Conservation (phyloP, 2,888 invertebrate species). For the Andrena bucephala region DNA sequence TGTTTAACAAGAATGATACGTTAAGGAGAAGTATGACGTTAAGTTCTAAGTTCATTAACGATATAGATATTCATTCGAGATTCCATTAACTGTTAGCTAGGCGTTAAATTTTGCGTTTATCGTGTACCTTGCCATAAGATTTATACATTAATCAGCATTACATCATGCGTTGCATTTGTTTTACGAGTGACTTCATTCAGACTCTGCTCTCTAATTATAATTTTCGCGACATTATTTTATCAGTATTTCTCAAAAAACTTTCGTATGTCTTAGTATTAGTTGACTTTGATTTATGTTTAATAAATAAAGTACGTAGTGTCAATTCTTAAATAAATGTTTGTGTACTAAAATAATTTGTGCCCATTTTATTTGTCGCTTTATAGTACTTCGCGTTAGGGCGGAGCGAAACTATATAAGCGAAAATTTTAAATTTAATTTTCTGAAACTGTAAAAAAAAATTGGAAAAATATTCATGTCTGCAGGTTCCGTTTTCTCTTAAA, state of each 20-base stretch:
- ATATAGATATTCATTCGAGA: slow-evolving; percentile 30
- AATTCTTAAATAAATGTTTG: slow-evolving; percentile 65
- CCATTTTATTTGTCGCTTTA: not conserved
- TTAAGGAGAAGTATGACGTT: slow-evolving; percentile 26
- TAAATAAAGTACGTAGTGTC: slow-evolving; percentile 49
- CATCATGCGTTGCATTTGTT: slow-evolving; percentile 18
- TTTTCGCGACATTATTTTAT: slow-evolving; percentile 26
- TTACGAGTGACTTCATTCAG: slow-evolving; percentile 17
- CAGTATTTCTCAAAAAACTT: slow-evolving; percentile 40
- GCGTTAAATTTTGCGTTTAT: slow-evolving; percentile 41
- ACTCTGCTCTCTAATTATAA: slow-evolving; percentile 34
- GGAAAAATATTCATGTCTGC: no score
- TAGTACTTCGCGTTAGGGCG: no score
- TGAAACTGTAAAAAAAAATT: no score
- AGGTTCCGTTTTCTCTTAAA: no score
- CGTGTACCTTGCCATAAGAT: slow-evolving; percentile 17
- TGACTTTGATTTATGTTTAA: slow-evolving; percentile 52
- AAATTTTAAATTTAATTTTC: no score
- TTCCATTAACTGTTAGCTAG: slow-evolving; percentile 25
- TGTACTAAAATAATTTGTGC: slow-evolving; percentile 24
- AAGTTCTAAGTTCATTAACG: slow-evolving; percentile 37
- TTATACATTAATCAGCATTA: slow-evolving; percentile 22
- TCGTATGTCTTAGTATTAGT: slow-evolving; percentile 45
- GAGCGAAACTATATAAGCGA: no score
- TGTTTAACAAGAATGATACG: slow-evolving; percentile 45